phyloP scores from a whole-genome alignment of 2,888 invertebrate species.

The Arge pagana region DNA sequence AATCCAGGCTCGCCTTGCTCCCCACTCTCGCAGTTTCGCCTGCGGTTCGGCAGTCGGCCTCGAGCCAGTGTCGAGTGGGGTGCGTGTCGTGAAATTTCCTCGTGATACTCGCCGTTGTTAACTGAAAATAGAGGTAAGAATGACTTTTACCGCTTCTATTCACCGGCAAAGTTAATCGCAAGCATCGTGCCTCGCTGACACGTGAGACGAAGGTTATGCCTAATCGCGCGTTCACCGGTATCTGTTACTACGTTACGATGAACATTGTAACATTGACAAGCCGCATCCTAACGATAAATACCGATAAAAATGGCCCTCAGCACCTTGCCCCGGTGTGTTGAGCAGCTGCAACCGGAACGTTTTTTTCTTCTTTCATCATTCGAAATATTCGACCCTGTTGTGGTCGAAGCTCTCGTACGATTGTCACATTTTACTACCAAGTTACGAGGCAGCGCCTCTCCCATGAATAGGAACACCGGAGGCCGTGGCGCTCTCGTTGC shows the following conservation, averaged over 20 bases:
- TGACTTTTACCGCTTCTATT: too few relatives aligned
- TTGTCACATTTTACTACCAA: neutral
- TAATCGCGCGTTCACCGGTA: too few relatives aligned
- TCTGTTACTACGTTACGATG: too few relatives aligned
- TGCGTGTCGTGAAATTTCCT: constrained; percentile 29
- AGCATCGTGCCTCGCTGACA: too few relatives aligned
- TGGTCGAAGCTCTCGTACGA: neutral
- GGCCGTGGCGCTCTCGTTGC: neutral
- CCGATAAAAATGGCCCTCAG: too few relatives aligned
- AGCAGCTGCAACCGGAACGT: constrained; percentile 8
- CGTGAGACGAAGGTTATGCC: too few relatives aligned
- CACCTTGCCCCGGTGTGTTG: too few relatives aligned
- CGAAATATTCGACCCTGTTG: too few relatives aligned
- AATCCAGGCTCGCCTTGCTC: constrained; percentile 27
- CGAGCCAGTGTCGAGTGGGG: constrained; percentile 40
- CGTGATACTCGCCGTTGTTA: constrained; percentile 31
- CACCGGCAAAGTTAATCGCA: too few relatives aligned
- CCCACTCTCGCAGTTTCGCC: constrained; percentile 10
- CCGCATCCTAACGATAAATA: too few relatives aligned
- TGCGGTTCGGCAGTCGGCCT: constrained; percentile 44
- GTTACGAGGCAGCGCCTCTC: constrained; percentile 6
- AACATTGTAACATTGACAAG: too few relatives aligned
- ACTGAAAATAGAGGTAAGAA: constrained; percentile 44
- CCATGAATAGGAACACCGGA: neutral
- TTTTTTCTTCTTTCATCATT: too few relatives aligned